Evolutionary conservation across 2,113 vertebrate genomes (phyloP), one percentile per base, ranked within the genome.

Genomic region (Planiliza haematocheilus): DNA sequence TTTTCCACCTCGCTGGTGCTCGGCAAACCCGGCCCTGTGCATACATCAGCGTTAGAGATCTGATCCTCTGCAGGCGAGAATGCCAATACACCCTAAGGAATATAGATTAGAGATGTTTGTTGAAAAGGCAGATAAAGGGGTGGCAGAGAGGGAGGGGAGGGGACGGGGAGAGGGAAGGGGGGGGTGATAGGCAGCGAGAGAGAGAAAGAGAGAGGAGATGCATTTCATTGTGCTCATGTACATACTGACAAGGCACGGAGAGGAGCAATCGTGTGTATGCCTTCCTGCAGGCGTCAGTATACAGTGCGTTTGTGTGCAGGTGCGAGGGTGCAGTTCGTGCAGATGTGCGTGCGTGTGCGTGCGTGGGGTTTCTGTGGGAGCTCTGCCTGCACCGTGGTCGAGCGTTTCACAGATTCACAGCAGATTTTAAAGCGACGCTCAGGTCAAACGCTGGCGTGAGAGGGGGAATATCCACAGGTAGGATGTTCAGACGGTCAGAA

Each of bases 71-170:
- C 77, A 61, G 63, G 73, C 66, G 36, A 50, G 41, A 67, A 81
- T 79, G 74, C 78, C 83, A 83, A 84, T 76, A 72, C 73, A 70
- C 61, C 73, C 79, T 18, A 9, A 86, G 74, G 66, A 86, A 84
- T 86, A 80, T 74, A 81, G 87, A 88, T 86, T 86, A 82, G 70
- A 74, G 51, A 50, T 81, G 78, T 74, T 78, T 62, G 61, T 67
- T 57, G 78, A 55, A 50, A 74, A 77, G 63, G 59, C 21, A 57
- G 77, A 76, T 69, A 75, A 38, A 77, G 55, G 24, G 71, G 34
- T 70, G 81, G 64, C n/a, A 51, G 66, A 43, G 62, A 65, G 50
- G 11, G 70, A 13, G 8, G 8, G 36, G 11, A 14, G 0, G 50
- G 57, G 16, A 18, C 4, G 8, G 62, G 4, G 12, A 8, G 6